Evolutionary conservation across 2,113 vertebrate species (phyloP), one percentile per base, ranked within the genome.

Genomic region (Misgurnus mizolepis): DNA sequence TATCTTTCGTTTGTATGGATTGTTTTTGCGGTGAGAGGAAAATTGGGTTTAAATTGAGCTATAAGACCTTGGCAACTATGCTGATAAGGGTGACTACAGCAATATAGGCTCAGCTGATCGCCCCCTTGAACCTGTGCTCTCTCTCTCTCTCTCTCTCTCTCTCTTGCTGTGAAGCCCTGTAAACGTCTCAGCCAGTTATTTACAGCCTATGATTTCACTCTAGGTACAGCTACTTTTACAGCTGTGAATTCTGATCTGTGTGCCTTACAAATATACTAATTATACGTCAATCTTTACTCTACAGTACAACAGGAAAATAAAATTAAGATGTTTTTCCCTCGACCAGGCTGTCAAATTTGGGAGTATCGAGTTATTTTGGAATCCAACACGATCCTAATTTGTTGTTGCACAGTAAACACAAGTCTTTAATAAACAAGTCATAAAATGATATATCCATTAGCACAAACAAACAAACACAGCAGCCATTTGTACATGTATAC

Each of bases 21-120:
- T 83, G 83, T 72, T 65, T 22, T 82, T 79, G 76, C 14, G 2
- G 50, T 15, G 2, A 73, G 64, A 45, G 56, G 2, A 68, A 41
- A 74, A n/a, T 43, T 65, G 53, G 39, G 56, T 82, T 89, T 82
- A 88, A 91, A 89, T 84, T 88, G 87, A 91, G 90, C 86, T 83
- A 88, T 89, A 82, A 55, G 65, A 86, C 85, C 65, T 9, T 72
- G 11, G 18, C 87, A 84, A 78, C 83, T 85, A 87, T 67, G 78
- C 81, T 84, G 65, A 84, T 72, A 71, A 8, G 58, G 18, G 22
- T 61, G 76, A 58, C 65, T 72, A 60, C 49, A 17, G 62, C 58
- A 17, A 56, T 7, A 56, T 56, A 6, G 5, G 53, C 53, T 56
- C 53, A 56, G 53, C 53, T n/a, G 53, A 56, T 56, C 15, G 4